Evolutionary conservation across 2,888 invertebrate species (phyloP), one percentile per base, ranked within the genome.

Genomic region (Anorthoa munda): DNA sequence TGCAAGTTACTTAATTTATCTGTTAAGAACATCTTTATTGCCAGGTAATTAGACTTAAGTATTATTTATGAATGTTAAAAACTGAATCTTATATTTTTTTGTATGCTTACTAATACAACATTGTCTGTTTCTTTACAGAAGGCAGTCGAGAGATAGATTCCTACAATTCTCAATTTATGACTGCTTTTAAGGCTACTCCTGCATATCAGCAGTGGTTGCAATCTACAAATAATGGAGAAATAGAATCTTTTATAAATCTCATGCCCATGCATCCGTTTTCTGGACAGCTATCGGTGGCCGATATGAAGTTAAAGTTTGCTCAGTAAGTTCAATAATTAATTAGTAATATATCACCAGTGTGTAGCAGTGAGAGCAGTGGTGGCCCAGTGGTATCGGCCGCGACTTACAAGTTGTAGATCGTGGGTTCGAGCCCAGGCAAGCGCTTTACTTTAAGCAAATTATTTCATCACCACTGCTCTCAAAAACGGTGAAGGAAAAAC

Each of bases 221-320:
- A 86, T 93, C 94, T 58, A 96, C 96, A n/a, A 97, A 97, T 83
- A 92, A 92, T 82, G 97, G 97, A 1, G 97, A 97, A 18, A 96
- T 97, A 66, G 97, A 97, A 72, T 97, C 97, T 50, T 97, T 98
- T 84, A 96, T 98, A 77, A 97, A 97, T 84, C 96, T 98, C n/a
- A 97, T 97, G 75, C 97, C 98, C 5, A 98, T 98, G 18, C 99
- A 99, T 96, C 99, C 99, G 0, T 99, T 98, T 95, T 98, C 99
- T 66, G 99, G 99, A 0, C 99, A 99, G 87, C 95, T 99, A 17
- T 99, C 99, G 21, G 98, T 99, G 26, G 97, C 98, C 66, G 99
- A 99, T 94, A 99, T 99, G 98, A 99, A 98, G 92, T 95, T 99
- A 7, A 97, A 98, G 90, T 96, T 99, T 81, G 97, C 99, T n/a